Percentiles rank a stretch among this genome's conserved stretches.
These are phyloP conservation scores for Eulemur macaco DNA, from an alignment of 2,113 vertebrate genomes.

Conservation along the genomic window DNA sequence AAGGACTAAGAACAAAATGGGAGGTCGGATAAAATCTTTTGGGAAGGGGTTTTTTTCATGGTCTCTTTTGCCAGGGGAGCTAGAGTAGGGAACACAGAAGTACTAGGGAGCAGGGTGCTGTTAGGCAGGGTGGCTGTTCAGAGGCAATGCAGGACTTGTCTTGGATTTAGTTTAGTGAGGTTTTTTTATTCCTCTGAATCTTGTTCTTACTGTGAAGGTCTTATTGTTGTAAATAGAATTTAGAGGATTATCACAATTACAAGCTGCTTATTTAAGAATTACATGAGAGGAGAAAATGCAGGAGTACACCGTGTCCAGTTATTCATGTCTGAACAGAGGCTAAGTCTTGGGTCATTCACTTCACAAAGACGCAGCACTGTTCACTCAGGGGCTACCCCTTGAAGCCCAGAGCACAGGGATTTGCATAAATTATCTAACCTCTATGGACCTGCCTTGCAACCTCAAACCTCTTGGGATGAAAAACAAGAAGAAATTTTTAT, in stretches of 20 bases:
- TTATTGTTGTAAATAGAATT: not conserved
- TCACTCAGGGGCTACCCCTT: not conserved
- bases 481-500: not conserved
- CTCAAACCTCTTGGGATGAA: not conserved
- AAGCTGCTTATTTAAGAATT: not conserved
- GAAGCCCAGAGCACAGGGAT: not conserved
- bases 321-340: not conserved
- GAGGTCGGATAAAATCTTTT: not conserved
- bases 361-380: not conserved
- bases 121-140: not conserved
- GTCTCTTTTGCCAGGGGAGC: not conserved
- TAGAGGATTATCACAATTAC: constrained; percentile 5
- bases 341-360: not conserved
- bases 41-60: not conserved
- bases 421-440: not conserved
- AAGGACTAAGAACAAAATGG: not conserved
- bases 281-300: not conserved
- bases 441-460: not conserved
- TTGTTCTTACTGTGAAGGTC: not conserved
- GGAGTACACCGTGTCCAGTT: not conserved
- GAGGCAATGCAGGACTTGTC: not conserved
- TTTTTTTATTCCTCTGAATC: not conserved
- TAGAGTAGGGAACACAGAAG: not conserved
- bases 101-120: not conserved
- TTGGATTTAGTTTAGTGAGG: not conserved